Conservation (phyloP, 2,888 invertebrate species). For the Liopterus haemorrhoidalis region DNA sequence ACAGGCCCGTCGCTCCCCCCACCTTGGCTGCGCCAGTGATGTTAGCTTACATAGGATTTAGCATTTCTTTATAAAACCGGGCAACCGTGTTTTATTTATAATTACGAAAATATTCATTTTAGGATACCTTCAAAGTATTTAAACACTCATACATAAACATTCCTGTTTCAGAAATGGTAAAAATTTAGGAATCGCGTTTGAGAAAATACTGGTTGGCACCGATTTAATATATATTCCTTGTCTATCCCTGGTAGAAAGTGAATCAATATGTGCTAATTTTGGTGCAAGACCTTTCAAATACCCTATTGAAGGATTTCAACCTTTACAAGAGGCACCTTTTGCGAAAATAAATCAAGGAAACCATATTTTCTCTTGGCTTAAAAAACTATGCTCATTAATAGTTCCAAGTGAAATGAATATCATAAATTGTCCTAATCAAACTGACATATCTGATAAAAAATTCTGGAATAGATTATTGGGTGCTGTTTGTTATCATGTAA, state of each 20-base stretch:
- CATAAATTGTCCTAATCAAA: constrained; percentile 17
- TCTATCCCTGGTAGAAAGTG: constrained; percentile 69
- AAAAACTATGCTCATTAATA: constrained; percentile 13
- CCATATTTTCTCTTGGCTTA: constrained; percentile 13
- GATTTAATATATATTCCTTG: constrained; percentile 76
- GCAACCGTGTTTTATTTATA: too few relatives aligned
- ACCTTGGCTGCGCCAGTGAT: too few relatives aligned
- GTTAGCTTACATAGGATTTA: too few relatives aligned
- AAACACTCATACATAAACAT: too few relatives aligned
- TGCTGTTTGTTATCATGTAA: constrained; percentile 12
- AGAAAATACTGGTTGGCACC: constrained; percentile 62
- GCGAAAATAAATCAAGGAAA: constrained; percentile 13
- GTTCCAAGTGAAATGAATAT: constrained; percentile 18
- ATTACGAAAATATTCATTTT: too few relatives aligned
- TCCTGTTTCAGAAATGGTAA: constrained; percentile 61
- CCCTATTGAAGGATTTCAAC: constrained; percentile 60
- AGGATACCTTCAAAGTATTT: too few relatives aligned
- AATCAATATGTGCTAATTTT: constrained; percentile 73
- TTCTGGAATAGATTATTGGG: constrained; percentile 19
- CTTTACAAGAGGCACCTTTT: constrained; percentile 52
- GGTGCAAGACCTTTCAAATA: constrained; percentile 63
- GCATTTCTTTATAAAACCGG: too few relatives aligned
- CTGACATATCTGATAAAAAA: constrained; percentile 10
- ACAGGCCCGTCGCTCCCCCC: too few relatives aligned
- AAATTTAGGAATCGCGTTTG: constrained; percentile 68